phyloP scores from a whole-genome alignment of 2,888 invertebrate species.

The Leptinotarsa juncta region DNA sequence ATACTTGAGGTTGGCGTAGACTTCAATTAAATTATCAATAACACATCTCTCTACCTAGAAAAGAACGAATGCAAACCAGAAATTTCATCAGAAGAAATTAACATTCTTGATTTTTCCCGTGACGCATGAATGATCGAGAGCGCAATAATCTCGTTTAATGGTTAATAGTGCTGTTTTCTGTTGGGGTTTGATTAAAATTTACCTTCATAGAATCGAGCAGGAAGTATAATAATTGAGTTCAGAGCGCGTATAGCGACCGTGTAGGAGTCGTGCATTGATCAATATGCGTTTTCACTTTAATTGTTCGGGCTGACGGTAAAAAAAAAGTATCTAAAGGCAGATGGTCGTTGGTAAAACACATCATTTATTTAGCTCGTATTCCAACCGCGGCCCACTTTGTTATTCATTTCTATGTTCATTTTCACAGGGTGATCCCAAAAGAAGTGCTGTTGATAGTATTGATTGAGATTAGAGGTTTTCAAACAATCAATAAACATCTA shows the following conservation, averaged over 20 bases:
- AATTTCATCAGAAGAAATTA: slow-evolving; percentile 39
- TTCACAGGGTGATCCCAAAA: not conserved
- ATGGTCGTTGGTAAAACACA: slow-evolving; percentile 46
- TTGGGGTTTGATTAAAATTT: slow-evolving; percentile 46
- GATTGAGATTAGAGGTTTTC: too few relatives aligned
- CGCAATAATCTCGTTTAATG: slow-evolving; percentile 38
- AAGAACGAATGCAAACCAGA: slow-evolving; percentile 32
- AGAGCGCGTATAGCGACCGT: slow-evolving; percentile 42
- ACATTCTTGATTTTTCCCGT: slow-evolving; percentile 40
- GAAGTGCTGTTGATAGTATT: too few relatives aligned
- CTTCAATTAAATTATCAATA: not conserved
- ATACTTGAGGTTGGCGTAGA: not conserved
- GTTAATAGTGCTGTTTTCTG: slow-evolving; percentile 41
- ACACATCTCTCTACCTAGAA: not conserved
- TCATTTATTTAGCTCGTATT: slow-evolving; percentile 35
- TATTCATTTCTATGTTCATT: not conserved
- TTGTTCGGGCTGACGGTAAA: slow-evolving; percentile 46
- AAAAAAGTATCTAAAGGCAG: slow-evolving; percentile 46
- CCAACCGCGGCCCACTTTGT: slow-evolving; percentile 18
- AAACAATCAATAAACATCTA: too few relatives aligned
- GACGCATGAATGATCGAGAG: slow-evolving; percentile 31
- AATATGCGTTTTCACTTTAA: slow-evolving; percentile 56
- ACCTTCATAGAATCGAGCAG: slow-evolving; percentile 48
- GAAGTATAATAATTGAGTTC: slow-evolving; percentile 54
- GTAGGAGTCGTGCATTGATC: slow-evolving; percentile 48